phyloP scores from a whole-genome alignment of 2,113 vertebrate species.

The Salvelinus sp. region DNA sequence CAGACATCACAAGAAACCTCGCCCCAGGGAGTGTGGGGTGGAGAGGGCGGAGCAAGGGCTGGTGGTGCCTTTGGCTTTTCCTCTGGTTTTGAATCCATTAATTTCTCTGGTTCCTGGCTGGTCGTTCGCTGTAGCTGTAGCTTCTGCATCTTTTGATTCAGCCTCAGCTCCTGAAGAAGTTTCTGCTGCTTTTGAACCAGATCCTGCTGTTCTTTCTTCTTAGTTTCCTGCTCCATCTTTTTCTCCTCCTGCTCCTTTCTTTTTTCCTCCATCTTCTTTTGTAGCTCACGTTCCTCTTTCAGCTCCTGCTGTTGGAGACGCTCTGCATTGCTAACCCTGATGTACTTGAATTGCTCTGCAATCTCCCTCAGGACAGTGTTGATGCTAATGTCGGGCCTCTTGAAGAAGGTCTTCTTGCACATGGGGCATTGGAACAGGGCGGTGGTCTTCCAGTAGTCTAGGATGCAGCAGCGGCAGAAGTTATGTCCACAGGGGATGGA shows the following conservation, averaged over 20 bases:
- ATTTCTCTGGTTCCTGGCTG: no score
- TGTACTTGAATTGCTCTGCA: constrained; percentile 75
- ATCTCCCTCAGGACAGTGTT: constrained; percentile 78
- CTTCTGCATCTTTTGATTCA: constrained; percentile 17
- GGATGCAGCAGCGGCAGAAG: constrained; percentile 77
- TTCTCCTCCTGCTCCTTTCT: not conserved
- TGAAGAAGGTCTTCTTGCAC: constrained; percentile 78
- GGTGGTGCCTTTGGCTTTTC: not conserved
- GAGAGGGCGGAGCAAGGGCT: constrained; percentile 1
- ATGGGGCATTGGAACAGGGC: constrained; percentile 75
- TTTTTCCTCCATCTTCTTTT: constrained; percentile 9
- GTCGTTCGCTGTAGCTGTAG: not conserved
- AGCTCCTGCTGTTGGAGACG: not conserved
- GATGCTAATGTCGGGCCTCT: constrained; percentile 73
- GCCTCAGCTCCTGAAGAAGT: constrained; percentile 4
- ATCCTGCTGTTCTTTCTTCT: constrained; percentile 31
- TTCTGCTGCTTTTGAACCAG: constrained; percentile 31
- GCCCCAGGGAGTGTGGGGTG: constrained; percentile 31
- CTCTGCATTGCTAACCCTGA: constrained; percentile 46
- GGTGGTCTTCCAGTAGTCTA: constrained; percentile 76
- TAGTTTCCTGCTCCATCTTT: constrained; percentile 48
- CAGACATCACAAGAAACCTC: constrained; percentile 80
- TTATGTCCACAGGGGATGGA: constrained; percentile 81
- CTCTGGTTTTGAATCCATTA: not conserved
- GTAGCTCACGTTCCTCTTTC: not conserved